Conservation (phyloP, 2,113 vertebrate species). For the Misgurnus anguillicaudatus region DNA sequence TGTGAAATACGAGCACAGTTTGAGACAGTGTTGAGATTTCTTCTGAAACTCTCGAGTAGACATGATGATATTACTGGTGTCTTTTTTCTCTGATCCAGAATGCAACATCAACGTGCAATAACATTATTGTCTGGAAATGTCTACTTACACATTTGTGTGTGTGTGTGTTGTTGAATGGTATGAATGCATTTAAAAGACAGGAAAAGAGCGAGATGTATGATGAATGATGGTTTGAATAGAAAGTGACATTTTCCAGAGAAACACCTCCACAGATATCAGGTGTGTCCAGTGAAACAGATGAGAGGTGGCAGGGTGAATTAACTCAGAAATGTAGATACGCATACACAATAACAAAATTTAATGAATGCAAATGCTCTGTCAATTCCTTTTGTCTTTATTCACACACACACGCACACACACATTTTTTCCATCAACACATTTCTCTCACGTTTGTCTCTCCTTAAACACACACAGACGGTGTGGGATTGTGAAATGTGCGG, state of each 20-base stretch:
- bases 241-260: constrained; percentile 46
- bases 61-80: background rate
- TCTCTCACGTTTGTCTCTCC: background rate
- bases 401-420: constrained; percentile 14
- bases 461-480: constrained; percentile 26
- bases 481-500: constrained; percentile 28
- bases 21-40: background rate
- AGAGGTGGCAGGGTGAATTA: constrained; percentile 48
- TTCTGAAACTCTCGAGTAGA: background rate
- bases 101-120: background rate
- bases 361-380: constrained; percentile 23
- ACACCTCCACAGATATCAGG: constrained; percentile 34
- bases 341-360: constrained; percentile 19
- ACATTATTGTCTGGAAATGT: background rate
- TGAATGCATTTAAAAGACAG: constrained; percentile 3
- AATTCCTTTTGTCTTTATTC: constrained; percentile 30
- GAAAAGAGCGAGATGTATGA: constrained; percentile 32
- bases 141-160: background rate
- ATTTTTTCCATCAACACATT: constrained; percentile 25
- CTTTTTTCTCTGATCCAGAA: background rate
- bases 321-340: constrained; percentile 11
- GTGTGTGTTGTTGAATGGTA: constrained; percentile 31
- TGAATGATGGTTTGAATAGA: constrained; percentile 47
- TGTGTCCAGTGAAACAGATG: constrained; percentile 37
- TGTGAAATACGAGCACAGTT: background rate